phyloP scores from a whole-genome alignment of 2,888 invertebrate genomes.

The Tetrapedia diversipes region DNA sequence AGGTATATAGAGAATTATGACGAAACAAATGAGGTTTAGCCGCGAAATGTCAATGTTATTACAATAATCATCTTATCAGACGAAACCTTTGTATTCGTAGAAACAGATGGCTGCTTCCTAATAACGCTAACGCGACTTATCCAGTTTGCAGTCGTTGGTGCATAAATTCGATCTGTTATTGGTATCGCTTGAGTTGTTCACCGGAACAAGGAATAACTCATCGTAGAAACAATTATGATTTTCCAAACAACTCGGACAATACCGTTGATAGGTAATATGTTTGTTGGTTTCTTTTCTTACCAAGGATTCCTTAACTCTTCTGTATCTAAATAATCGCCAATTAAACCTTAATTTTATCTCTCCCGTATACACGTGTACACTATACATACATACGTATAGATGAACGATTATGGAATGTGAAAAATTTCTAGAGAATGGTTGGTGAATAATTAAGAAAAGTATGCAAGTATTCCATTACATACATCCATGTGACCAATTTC shows the following conservation, averaged over 20 bases:
- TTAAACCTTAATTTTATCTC: too few species aligned
- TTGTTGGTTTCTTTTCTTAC: background rate
- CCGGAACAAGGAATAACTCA: slow-evolving; percentile 16
- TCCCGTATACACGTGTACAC: too few species aligned
- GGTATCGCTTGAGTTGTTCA: slow-evolving; percentile 70
- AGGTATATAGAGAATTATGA: background rate
- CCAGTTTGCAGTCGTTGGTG: slow-evolving; percentile 64
- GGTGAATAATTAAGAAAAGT: too few species aligned
- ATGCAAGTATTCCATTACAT: too few species aligned
- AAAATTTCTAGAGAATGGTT: too few species aligned
- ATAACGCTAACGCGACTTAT: slow-evolving; percentile 46
- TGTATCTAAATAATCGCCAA: too few species aligned
- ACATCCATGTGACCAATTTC: too few species aligned
- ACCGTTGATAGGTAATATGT: slow-evolving; percentile 18
- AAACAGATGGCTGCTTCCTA: slow-evolving; percentile 65
- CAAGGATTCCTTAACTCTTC: too few species aligned
- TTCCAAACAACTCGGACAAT: background rate
- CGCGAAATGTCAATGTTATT: slow-evolving; percentile 58
- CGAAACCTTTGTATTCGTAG: slow-evolving; percentile 76
- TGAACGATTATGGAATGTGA: too few species aligned
- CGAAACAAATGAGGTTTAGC: background rate
- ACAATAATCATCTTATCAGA: slow-evolving; percentile 71
- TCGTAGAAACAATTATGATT: slow-evolving; percentile 8
- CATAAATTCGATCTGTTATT: slow-evolving; percentile 66
- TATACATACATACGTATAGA: too few species aligned